Evolutionary conservation across 2,888 invertebrate genomes (phyloP).

Genomic region (Ichneumon xanthorius): DNA sequence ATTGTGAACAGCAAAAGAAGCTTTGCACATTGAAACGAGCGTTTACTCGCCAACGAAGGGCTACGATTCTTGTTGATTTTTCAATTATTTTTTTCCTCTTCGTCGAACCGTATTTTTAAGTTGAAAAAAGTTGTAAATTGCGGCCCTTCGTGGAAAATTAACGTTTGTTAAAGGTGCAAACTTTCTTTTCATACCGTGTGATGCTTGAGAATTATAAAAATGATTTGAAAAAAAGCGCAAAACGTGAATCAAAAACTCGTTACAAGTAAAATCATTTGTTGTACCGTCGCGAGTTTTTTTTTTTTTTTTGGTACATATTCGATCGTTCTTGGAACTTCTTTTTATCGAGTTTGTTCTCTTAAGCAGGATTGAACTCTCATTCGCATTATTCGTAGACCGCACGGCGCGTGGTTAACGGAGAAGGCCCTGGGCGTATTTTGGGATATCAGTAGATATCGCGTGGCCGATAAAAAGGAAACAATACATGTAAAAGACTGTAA

Average conservation of each 20-base stretch:
- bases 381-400: slow-evolving; percentile 17
- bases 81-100: too few species aligned
- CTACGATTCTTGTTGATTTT: too few species aligned
- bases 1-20: neutral
- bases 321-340: neutral
- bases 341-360: neutral
- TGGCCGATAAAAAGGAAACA: slow-evolving; percentile 51
- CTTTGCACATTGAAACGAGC: too few species aligned
- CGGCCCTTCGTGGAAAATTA: too few species aligned
- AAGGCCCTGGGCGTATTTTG: slow-evolving; percentile 33
- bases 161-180: too few species aligned
- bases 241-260: neutral
- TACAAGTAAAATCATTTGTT: neutral
- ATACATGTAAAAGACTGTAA: slow-evolving; percentile 53
- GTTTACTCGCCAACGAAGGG: too few species aligned
- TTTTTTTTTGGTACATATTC: neutral
- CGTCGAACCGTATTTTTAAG: too few species aligned
- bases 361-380: neutral
- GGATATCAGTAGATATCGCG: slow-evolving; percentile 44
- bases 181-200: too few species aligned
- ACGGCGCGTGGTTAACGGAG: neutral
- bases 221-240: too few species aligned
- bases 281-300: neutral
- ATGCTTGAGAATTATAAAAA: too few species aligned
- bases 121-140: too few species aligned